Conservation (phyloP, 2,113 vertebrate species). For the Xiphorhynchus elegans region DNA sequence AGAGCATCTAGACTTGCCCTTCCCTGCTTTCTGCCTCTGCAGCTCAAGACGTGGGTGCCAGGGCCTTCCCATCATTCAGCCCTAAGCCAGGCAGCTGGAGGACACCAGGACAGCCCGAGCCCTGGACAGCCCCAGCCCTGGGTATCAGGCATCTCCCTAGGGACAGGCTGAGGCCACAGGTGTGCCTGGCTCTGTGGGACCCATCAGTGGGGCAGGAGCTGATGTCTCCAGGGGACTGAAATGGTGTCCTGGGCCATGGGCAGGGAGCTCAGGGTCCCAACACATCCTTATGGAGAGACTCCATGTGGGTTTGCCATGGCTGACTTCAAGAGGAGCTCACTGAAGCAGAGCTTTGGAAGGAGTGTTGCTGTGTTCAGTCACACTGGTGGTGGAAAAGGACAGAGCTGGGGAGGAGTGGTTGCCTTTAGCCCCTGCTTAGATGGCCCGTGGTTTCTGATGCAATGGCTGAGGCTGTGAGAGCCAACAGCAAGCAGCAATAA, state of each 20-base stretch:
- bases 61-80: neutral
- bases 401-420: neutral
- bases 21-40: neutral
- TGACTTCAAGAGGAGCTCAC: neutral
- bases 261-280: neutral
- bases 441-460: neutral
- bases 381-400: neutral
- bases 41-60: neutral
- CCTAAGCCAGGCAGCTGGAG: neutral
- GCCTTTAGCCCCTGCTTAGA: neutral
- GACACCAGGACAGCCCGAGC: neutral
- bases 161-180: neutral
- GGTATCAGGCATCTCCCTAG: neutral
- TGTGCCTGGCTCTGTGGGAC: neutral
- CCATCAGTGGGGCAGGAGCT: accelerated
- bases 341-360: neutral
- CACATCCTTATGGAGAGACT: neutral
- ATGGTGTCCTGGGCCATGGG: neutral
- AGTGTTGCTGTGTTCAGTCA: neutral
- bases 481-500: neutral
- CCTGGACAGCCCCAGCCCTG: neutral
- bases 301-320: neutral
- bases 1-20: neutral
- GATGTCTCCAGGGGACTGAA: neutral
- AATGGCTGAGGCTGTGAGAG: neutral